Evolutionary conservation across 2,113 vertebrate species (phyloP).

Genomic region (Addax nasomaculatus): DNA sequence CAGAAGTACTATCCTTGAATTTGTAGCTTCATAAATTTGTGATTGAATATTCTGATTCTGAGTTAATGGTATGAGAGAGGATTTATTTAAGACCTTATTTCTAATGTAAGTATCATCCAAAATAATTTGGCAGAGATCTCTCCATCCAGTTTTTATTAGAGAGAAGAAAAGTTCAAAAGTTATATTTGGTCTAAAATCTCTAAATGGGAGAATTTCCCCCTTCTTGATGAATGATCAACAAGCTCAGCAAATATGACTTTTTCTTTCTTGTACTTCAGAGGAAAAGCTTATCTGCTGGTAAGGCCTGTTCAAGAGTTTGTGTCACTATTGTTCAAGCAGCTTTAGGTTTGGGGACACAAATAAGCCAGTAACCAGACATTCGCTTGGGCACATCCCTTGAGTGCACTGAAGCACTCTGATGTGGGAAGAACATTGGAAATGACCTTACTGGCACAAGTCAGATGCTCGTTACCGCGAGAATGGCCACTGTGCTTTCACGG

Average conservation of each 20-base stretch:
- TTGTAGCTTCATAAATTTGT: constrained; percentile 2
- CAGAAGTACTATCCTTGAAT: background rate
- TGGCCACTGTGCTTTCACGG: constrained; percentile 48
- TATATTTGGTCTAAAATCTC: constrained; percentile 24
- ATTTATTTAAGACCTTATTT: background rate
- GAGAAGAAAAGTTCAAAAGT: constrained; percentile 59
- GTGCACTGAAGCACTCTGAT: background rate
- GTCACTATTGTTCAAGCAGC: background rate
- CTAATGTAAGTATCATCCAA: background rate
- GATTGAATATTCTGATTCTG: background rate
- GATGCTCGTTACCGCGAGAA: background rate
- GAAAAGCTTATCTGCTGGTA: constrained; percentile 13
- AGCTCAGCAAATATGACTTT: constrained; percentile 21
- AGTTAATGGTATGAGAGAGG: background rate
- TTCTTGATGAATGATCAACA: background rate
- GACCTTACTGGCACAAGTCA: constrained; percentile 30
- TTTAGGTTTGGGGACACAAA: constrained; percentile 22
- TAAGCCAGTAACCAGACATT: constrained; percentile 28
- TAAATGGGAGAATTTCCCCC: background rate
- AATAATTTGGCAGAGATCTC: background rate
- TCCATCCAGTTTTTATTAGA: background rate
- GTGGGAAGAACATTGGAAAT: constrained; percentile 42
- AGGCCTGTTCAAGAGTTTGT: constrained; percentile 66
- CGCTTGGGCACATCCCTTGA: background rate
- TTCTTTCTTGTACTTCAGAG: background rate